Evolutionary conservation across 2,797 vertebrate genomes (phyloP), one percentile per base, ranked within the genome.

Genomic region (Gymnocypris eckloni): DNA sequence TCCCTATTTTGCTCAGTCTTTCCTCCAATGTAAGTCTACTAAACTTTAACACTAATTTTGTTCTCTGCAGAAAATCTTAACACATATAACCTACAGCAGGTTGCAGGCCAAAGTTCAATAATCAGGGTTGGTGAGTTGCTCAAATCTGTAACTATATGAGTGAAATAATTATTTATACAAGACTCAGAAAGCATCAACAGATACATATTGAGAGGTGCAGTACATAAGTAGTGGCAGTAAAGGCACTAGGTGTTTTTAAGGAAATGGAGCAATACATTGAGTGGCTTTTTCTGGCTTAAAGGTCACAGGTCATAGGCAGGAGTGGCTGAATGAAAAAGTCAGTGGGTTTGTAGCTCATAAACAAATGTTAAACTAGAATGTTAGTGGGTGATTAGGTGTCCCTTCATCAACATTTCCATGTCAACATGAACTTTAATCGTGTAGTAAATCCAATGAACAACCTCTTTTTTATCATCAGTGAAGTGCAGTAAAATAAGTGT

Each of bases 311-410:
- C 50, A 78, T 43, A 75, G 28, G 43, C 33, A 78, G 25, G 41
- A 69, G 15, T 25, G 59, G 2, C 50, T 52, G 66, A 72, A 37
- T 83, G 15, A 84, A 43, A 54, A 50, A 86, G 86, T 87, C 85
- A 77, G 70, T 84, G 81, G 72, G 85, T 73, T 76, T 84, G 70
- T 61, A 41, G 20, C 70, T 84, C 50, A 82, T 54, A 80, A 87
- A 87, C 70, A 79, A 85, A 86, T 54, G 81, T 84, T 87, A 82
- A 84, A 70, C 78, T 13, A n/a, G n/a, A 61, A 22, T 66, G 54
- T 76, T 56, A 79, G 61, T 81, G 50, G 69, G 39, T 12, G 69
- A 86, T 84, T 86, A 66, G 15, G 39, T 78, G 54, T n/a, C 33
- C 82, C 64, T 71, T 84, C 67, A 64, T 54, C 50, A 39, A 86